phyloP scores from a whole-genome alignment of 64 coral and sea anemone genomes.

The Trachythela sp. region DNA sequence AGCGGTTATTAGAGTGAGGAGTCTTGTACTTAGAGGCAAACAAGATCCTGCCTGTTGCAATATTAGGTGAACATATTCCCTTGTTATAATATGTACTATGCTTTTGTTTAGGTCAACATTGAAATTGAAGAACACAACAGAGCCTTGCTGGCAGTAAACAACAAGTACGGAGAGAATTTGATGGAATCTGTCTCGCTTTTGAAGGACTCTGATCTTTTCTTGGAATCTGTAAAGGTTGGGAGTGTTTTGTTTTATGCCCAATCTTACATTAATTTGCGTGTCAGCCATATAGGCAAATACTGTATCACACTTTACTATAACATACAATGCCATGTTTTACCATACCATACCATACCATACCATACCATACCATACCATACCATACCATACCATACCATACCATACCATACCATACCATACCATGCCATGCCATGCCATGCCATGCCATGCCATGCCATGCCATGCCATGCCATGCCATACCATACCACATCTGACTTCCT shows the following conservation, averaged over 20 bases:
- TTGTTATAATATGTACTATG: too few species aligned
- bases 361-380: background rate
- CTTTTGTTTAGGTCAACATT: conserved; percentile 72
- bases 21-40: too few species aligned
- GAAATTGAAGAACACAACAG: conserved; percentile 79
- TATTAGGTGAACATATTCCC: too few species aligned
- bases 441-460: too few species aligned
- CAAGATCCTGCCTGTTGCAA: too few species aligned
- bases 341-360: background rate
- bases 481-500: background rate
- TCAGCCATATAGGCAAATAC: background rate
- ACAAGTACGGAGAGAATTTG: conserved; percentile 77
- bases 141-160: conserved; percentile 63
- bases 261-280: too few species aligned
- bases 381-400: background rate
- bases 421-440: background rate
- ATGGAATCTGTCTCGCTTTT: conserved; percentile 87
- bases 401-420: background rate
- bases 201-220: conserved; percentile 82
- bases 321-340: background rate
- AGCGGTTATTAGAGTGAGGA: background rate
- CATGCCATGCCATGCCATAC: background rate
- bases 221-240: conserved; percentile 92
- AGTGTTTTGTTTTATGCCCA: background rate
- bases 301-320: background rate